Base-by-base conservation (phyloP, 92 coral and sea anemone genomes). In the Epizoanthus illoricatus region DNA sequence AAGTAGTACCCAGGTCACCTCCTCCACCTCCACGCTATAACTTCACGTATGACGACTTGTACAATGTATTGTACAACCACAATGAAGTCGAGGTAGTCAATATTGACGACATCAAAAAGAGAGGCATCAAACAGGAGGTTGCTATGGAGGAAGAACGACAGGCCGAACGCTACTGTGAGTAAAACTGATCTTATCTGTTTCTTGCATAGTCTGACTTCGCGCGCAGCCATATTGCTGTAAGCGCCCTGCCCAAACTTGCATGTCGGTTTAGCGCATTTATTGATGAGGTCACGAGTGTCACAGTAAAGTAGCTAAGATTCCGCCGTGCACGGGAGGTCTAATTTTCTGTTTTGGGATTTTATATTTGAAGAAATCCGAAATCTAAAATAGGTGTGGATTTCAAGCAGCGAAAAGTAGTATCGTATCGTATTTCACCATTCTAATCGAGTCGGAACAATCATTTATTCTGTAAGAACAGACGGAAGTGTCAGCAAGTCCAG, bases 21-120 rank as follows among this genome's bases (percentile, higher is more conserved):
- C 82, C 82, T 4, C 82, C 82, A 5, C 9, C 70, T 3, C 82
- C 52, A 11, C 71, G 71, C 59, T 78, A 61, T 20, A 18, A 71
- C 21, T 78, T 78, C 23, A 78, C 82, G 2, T 78, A 78, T 2
- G 82, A 78, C 71, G 82, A 78, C 17, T 19, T 78, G 42, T 78
- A 78, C 59, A 78, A 63, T 12, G 82, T 78, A 0, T 23, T 78
- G 15, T 78, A 78, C n/a, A 78, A 43, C 8, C 82, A 78, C 12
- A 78, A 63, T 0, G 82, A 78, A 42, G 82, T 78, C 58, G 82
- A 78, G 71, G 72, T 78, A 78, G 82, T 78, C 15, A 78, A 63
- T 42, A 78, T 61, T 63, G 71, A 78, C 58, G 82, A 63, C 47
- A 78, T 78, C 71, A 78, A 78, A 21, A 78, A 78, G 71, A n/a